phyloP scores from a whole-genome alignment of 1,140 invertebrate species.

The Luehdorfia chinensis region DNA sequence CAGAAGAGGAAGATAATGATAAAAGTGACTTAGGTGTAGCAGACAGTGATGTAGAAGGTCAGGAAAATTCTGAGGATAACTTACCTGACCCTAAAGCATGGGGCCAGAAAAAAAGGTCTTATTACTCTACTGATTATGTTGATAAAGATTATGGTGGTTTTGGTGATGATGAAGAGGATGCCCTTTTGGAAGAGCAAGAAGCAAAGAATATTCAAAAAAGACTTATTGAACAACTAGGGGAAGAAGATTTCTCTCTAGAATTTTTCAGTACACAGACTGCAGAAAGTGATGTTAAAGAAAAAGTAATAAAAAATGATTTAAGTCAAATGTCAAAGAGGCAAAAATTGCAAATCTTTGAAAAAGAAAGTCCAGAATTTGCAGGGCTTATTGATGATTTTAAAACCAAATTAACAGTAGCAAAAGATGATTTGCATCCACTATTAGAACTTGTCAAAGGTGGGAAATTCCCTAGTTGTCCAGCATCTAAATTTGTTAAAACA shows the following conservation, averaged over 20 bases:
- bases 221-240: conserved; percentile 86
- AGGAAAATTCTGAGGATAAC: conserved; percentile 79
- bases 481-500: conserved; percentile 82
- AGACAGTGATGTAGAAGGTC: conserved; percentile 85
- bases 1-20: conserved; percentile 58
- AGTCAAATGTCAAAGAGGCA: conserved; percentile 85
- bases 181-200: conserved; percentile 91
- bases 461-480: conserved; percentile 77
- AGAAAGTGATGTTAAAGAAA: conserved; percentile 64
- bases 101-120: conserved; percentile 88
- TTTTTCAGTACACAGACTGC: conserved; percentile 70
- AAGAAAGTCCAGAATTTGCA: conserved; percentile 91
- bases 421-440: conserved; percentile 81
- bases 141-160: conserved; percentile 90
- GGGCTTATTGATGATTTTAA: conserved; percentile 87
- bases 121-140: conserved; percentile 92
- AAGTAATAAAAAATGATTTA: conserved; percentile 84
- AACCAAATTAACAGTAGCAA: conserved; percentile 82
- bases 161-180: conserved; percentile 83
- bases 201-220: conserved; percentile 88
- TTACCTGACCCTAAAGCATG: conserved; percentile 90
- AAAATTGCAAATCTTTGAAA: conserved; percentile 85
- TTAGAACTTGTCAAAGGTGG: conserved; percentile 80
- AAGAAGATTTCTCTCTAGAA: conserved; percentile 88
- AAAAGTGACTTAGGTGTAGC: conserved; percentile 74